A percentile compares a stretch with the other conserved stretches of the same genome.
Conservation (phyloP, 2,113 vertebrate genomes). For the Piprites chloris region DNA sequence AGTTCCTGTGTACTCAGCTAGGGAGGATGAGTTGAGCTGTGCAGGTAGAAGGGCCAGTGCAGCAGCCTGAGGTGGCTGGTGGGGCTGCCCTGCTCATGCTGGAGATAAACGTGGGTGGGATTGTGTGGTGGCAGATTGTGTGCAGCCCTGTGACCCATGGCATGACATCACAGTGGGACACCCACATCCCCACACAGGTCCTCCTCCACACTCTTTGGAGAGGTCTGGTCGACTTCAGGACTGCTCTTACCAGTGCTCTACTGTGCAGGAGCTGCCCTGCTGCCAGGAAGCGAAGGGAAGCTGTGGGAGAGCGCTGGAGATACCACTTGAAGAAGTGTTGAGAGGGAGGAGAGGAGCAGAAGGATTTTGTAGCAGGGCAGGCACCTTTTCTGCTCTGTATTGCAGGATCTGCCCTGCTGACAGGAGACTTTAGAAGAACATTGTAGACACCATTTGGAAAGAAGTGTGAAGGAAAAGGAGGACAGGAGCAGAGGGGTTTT, state of each 20-base stretch:
- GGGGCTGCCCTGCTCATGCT: not conserved
- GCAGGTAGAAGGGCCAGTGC: not conserved
- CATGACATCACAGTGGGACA: not conserved
- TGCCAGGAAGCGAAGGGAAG: not conserved
- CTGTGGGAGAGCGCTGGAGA: not conserved
- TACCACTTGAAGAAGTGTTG: fast-evolving
- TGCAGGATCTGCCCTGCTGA: not conserved
- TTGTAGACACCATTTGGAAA: not conserved
- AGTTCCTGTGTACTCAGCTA: too few relatives aligned
- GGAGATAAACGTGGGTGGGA: not conserved
- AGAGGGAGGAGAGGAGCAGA: not conserved
- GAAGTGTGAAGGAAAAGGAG: not conserved
- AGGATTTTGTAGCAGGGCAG: not conserved
- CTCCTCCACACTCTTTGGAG: not conserved
- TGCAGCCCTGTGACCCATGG: not conserved
- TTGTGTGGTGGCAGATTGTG: not conserved
- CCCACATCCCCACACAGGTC: too few relatives aligned
- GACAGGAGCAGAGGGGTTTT: not conserved
- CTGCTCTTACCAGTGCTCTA: not conserved
- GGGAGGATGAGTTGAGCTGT: not conserved
- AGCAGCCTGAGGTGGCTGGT: not conserved
- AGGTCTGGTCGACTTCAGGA: not conserved
- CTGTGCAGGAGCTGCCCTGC: not conserved
- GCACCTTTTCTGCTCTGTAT: not conserved
- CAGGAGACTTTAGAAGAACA: not conserved